Percentiles rank a stretch among this genome's conserved stretches.
phyloP scores from a whole-genome alignment of 2,797 vertebrate species.

The Lycodopsis pacificus region DNA sequence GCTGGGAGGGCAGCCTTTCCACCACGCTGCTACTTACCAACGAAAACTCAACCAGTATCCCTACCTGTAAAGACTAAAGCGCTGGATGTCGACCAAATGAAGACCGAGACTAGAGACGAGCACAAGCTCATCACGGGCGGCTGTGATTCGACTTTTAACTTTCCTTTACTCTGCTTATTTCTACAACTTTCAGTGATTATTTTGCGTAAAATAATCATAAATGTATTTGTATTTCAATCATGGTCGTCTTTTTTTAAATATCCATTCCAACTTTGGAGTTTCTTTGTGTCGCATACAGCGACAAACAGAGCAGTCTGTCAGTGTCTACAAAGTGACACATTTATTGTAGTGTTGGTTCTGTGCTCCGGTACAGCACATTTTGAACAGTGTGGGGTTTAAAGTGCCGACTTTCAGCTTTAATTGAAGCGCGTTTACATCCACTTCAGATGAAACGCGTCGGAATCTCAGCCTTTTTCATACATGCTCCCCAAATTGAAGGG shows the following conservation, averaged over 20 bases:
- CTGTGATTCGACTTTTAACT: conserved; percentile 37
- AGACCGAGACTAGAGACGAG: conserved; percentile 61
- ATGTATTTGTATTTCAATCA: conserved; percentile 38
- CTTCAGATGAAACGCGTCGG: background rate
- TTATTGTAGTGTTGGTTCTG: background rate
- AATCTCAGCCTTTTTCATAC: conserved; percentile 7
- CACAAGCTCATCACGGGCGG: conserved; percentile 53
- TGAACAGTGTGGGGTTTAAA: conserved; percentile 12
- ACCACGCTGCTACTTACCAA: conserved; percentile 90
- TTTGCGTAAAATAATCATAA: background rate
- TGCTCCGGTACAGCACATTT: background rate
- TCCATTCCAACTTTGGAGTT: background rate
- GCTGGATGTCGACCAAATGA: conserved; percentile 47
- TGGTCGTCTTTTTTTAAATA: background rate
- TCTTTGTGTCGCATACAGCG: background rate
- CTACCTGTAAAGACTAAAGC: conserved; percentile 85
- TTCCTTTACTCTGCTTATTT: conserved; percentile 19
- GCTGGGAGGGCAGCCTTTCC: conserved; percentile 91
- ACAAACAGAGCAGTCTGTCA: background rate
- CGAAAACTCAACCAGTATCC: conserved; percentile 96
- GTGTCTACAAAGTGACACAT: background rate
- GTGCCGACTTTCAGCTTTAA: conserved; percentile 5
- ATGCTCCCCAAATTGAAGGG: background rate
- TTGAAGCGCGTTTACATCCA: background rate
- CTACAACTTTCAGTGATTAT: conserved; percentile 10